Base-by-base conservation (phyloP, 2,888 invertebrate genomes). In the Callosobruchus maculatus region DNA sequence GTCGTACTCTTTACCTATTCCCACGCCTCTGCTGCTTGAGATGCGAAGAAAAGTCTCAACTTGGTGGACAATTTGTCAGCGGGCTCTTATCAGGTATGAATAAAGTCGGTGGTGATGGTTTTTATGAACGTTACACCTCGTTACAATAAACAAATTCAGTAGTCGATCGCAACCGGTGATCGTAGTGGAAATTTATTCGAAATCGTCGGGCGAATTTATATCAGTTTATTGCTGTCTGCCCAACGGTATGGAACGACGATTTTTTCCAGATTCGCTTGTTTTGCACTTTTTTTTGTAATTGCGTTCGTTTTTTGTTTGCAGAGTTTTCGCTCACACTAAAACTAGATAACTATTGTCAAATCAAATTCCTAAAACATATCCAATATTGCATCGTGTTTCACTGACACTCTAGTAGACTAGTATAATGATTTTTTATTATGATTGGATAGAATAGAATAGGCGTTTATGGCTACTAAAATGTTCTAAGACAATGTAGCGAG, bases 61-160 rank as follows among this genome's bases (percentile, higher is more conserved):
- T 79, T 77, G 73, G 78, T 78, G 79, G 79, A 80, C 79, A 80
- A 80, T 80, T 80, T 80, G 80, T 80, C 80, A 80, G 73, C 49
- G 26, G 71, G 71, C 20, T 71, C 77, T 79, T 78, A 78, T 78
- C 79, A 49, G 76, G 69, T 72, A 72, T 72, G 73, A 74, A 79
- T 79, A 77, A n/a, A 78, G 72, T 76, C 49, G 31, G 68, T 70
- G 49, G 68, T 74, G 73, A 68, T 72, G 75, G 71, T 74, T 72
- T 70, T 72, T 74, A 74, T 74, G 70, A 75, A 73, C 72, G 73
- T 73, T 72, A 73, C 75, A 76, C 75, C 73, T 76, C 77, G 74
- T 77, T 77, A 76, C 74, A 75, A 77, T 77, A 75, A 77, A 77
- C 76, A 76, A 77, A 77, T 75, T 76, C 76, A 75, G 76, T 68